Conservation (phyloP, 2,113 vertebrate species). For the Rhineura floridana region DNA sequence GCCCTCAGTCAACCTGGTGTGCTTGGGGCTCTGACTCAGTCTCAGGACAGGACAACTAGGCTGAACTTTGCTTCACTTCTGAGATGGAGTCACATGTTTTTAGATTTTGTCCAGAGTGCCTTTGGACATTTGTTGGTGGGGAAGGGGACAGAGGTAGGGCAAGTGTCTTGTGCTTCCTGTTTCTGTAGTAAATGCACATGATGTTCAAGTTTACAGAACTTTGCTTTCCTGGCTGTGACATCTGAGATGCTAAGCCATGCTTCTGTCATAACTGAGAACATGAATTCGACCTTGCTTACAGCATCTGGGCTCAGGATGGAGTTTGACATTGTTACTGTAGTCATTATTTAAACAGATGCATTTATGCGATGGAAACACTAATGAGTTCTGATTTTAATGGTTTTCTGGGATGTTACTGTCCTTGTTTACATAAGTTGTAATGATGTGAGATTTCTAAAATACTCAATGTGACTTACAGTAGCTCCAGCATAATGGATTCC, state of each 20-base stretch:
- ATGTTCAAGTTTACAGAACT: neutral
- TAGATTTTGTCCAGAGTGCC: neutral
- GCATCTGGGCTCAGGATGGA: neutral
- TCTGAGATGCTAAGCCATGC: neutral
- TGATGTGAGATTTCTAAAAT: slow-evolving; percentile 19
- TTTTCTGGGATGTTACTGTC: slow-evolving; percentile 8
- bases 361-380: neutral
- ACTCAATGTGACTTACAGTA: neutral
- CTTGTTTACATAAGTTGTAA: neutral
- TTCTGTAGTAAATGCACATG: neutral
- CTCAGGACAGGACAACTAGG: too few species aligned
- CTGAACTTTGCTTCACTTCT: too few species aligned
- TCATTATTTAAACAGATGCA: slow-evolving; percentile 8
- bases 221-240: neutral
- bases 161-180: too few species aligned
- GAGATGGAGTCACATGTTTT: neutral
- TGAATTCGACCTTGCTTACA: neutral
- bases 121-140: neutral
- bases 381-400: slow-evolving; percentile 3
- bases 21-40: too few species aligned
- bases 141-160: neutral
- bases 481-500: neutral
- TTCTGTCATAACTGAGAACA: neutral
- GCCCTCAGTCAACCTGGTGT: too few species aligned
- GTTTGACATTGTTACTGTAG: neutral